Percentiles rank a stretch among this genome's conserved stretches.
Conservation (phyloP, 2,888 invertebrate genomes). For the Gibbula magus region DNA sequence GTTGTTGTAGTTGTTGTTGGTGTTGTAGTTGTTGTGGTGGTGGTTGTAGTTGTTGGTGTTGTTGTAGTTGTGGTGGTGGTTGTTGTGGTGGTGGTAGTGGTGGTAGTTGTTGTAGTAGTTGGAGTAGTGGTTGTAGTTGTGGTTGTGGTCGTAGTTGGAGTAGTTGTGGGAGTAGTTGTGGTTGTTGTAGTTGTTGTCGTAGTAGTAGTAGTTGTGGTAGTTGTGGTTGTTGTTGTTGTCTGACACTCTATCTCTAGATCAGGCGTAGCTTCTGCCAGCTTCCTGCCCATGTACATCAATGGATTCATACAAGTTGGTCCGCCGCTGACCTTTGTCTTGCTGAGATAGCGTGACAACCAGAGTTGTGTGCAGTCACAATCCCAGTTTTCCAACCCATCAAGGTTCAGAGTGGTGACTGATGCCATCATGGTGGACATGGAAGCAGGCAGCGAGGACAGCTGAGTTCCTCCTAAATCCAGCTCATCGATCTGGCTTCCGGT, state of each 20-base stretch:
- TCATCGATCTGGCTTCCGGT: constrained; percentile 42
- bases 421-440: constrained; percentile 39
- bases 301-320: constrained; percentile 28
- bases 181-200: constrained; percentile 3
- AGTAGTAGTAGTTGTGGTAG: constrained; percentile 32
- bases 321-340: background rate
- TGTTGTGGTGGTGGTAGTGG: constrained; percentile 20
- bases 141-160: background rate
- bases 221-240: constrained; percentile 40
- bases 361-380: constrained; percentile 55
- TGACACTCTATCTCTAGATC: constrained; percentile 41
- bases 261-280: constrained; percentile 34
- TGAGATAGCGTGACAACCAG: constrained; percentile 51
- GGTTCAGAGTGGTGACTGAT: constrained; percentile 7
- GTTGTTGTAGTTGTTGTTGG: constrained; percentile 27
- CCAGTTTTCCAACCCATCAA: constrained; percentile 41
- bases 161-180: background rate
- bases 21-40: background rate
- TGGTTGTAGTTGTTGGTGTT: background rate
- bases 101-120: constrained; percentile 32
- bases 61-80: constrained; percentile 27
- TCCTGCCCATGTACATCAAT: constrained; percentile 35
- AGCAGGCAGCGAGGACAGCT: constrained; percentile 45
- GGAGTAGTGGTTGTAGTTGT: constrained; percentile 29
- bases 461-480: constrained; percentile 46